Percentiles rank a stretch among this genome's conserved stretches.
phyloP scores from a whole-genome alignment of 2,888 invertebrate genomes.

The Rhyacophila evoluta region DNA sequence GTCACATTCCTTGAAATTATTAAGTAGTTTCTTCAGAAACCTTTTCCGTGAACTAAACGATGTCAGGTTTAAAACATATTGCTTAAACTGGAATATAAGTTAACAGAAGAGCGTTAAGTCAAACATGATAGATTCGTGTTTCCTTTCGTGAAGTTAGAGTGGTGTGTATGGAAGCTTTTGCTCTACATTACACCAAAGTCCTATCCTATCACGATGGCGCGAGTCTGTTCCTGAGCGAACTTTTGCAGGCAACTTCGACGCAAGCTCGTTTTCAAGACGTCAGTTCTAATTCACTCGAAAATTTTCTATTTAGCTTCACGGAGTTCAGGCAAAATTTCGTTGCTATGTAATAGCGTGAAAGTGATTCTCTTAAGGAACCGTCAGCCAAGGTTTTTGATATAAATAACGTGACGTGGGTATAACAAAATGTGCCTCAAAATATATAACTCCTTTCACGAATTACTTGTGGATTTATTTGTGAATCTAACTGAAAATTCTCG shows the following conservation, averaged over 20 bases:
- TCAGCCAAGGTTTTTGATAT: not conserved
- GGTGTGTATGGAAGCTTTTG: slow-evolving; percentile 9
- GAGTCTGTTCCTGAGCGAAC: not conserved
- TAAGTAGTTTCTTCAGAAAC: too few species aligned
- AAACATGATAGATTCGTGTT: slow-evolving; percentile 19
- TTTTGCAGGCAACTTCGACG: slow-evolving; percentile 25
- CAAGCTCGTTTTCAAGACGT: slow-evolving; percentile 20
- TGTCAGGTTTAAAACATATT: not conserved
- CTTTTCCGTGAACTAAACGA: not conserved
- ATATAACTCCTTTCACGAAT: too few species aligned
- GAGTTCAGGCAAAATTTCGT: not conserved
- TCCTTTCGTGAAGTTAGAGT: not conserved
- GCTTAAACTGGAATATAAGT: not conserved
- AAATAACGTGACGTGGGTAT: too few species aligned
- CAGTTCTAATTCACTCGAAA: slow-evolving; percentile 18
- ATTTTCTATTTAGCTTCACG: slow-evolving; percentile 8
- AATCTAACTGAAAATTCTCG: too few species aligned
- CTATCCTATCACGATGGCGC: slow-evolving; percentile 14
- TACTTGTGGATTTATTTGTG: too few species aligned
- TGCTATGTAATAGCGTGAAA: slow-evolving; percentile 4
- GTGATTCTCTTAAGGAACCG: not conserved
- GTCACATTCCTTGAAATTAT: too few species aligned
- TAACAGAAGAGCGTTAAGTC: not conserved
- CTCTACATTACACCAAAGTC: slow-evolving; percentile 19
- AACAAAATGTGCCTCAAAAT: too few species aligned